Conservation (phyloP, 2,888 invertebrate genomes). For the Monochamus alternatus region DNA sequence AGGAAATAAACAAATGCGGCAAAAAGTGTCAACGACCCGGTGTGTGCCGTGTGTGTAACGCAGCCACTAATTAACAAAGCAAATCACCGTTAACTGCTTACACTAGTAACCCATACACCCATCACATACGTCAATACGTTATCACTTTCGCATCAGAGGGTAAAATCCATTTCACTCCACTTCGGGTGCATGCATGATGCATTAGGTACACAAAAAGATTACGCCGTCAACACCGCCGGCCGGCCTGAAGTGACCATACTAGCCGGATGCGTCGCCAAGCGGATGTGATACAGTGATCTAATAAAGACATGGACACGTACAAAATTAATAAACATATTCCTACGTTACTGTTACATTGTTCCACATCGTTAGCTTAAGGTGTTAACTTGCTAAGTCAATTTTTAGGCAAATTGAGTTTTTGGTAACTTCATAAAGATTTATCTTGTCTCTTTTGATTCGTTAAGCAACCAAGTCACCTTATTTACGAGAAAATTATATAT, state of each 20-base stretch:
- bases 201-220: slow-evolving; percentile 18
- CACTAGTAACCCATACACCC: slow-evolving; percentile 55
- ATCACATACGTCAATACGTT: slow-evolving; percentile 34
- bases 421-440: too few species aligned
- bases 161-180: slow-evolving; percentile 38
- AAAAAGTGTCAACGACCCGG: slow-evolving; percentile 49
- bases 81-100: slow-evolving; percentile 58
- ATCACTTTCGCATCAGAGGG: slow-evolving; percentile 40
- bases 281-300: neutral
- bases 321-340: neutral
- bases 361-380: too few species aligned
- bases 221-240: neutral
- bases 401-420: too few species aligned
- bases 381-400: too few species aligned
- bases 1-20: slow-evolving; percentile 25
- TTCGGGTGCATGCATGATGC: slow-evolving; percentile 19
- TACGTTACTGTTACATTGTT: neutral
- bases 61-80: slow-evolving; percentile 54
- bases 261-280: neutral
- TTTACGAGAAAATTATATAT: too few species aligned
- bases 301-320: too few species aligned
- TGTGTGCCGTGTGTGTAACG: slow-evolving; percentile 48
- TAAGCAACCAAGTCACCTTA: too few species aligned
- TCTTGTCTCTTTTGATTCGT: too few species aligned
- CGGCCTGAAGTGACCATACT: neutral